Evolutionary conservation across 2,888 invertebrate species (phyloP), one percentile per base, ranked within the genome.

Genomic region (Rhagonycha lutea): DNA sequence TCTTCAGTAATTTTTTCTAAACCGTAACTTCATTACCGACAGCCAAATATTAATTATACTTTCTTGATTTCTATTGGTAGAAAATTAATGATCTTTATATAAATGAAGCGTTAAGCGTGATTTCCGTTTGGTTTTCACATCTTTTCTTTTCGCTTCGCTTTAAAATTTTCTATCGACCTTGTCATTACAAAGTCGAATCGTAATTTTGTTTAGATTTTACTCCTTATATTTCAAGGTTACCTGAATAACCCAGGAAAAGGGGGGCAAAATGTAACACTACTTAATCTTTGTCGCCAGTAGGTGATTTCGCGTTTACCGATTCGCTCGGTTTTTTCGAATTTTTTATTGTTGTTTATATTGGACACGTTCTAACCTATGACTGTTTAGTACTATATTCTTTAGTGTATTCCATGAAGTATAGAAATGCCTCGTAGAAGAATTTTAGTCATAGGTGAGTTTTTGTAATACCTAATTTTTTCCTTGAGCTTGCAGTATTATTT

Each of bases 141-240:
- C 68, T 68, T 75, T 75, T 68, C 75, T 68, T 71, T 68, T 74
- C 65, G 74, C 61, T 74, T 74, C 67, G 70, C 74, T 70, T 70
- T 67, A 28, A 70, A 74, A 70, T 70, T 74, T 68, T 63, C 74
- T 26, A 61, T 62, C 67, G 75, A 60, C 71, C 69, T 75, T 70
- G 72, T 75, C 68, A 71, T 23, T 47, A 28, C 72, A 72, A 67
- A 73, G 72, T 61, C 68, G 73, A 68, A 62, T 71, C 70, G 70
- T 23, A 67, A 73, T 61, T 74, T 75, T 74, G 69, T 74, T 74
- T 71, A 67, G 29, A 47, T 73, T 73, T 71, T 65, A 62, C 69
- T 70, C 70, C 63, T 70, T 23, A 70, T 68, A 73, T 72, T 68
- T 75, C 75, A 78, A 78, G 77, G 77, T 75, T 78, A 73, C 68